These are phyloP conservation scores for Rhynchophorus ferrugineus DNA, from an alignment of 1,140 invertebrate species.

Conservation along the genomic window DNA sequence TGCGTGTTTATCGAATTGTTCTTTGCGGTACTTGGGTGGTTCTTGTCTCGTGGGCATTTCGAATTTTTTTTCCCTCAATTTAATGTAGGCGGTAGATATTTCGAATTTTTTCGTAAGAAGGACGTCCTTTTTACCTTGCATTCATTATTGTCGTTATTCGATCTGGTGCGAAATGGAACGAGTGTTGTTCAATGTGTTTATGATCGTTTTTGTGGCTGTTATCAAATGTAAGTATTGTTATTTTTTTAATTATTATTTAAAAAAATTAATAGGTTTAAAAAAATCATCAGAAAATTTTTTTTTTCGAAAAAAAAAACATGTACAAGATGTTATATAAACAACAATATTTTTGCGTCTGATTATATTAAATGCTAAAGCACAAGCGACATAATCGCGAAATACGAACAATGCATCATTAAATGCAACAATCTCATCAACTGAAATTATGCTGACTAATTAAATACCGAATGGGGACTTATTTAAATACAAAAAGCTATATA, in stretches of 20 bases:
- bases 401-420: too few species aligned
- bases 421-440: too few species aligned
- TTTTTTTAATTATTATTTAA: neutral
- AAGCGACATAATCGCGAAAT: too few species aligned
- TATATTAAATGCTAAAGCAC: too few species aligned
- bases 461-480: too few species aligned
- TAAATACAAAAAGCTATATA: too few species aligned
- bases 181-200: neutral
- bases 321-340: too few species aligned
- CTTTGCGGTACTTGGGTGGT: constrained; percentile 5
- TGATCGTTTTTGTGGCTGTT: constrained; percentile 3
- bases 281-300: too few species aligned
- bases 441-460: too few species aligned
- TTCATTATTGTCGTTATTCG: neutral
- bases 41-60: neutral
- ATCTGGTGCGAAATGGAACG: constrained; percentile 4
- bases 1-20: constrained; percentile 9
- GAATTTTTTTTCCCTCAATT: neutral
- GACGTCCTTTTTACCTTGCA: too few species aligned
- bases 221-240: constrained; percentile 13
- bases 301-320: too few species aligned
- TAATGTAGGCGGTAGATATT: constrained; percentile 10
- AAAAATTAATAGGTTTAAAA: neutral
- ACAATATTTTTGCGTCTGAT: too few species aligned
- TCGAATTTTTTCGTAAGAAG: constrained; percentile 2